Evolutionary conservation across 2,888 invertebrate species (phyloP).

Genomic region (Hydroisotoma schaefferi): DNA sequence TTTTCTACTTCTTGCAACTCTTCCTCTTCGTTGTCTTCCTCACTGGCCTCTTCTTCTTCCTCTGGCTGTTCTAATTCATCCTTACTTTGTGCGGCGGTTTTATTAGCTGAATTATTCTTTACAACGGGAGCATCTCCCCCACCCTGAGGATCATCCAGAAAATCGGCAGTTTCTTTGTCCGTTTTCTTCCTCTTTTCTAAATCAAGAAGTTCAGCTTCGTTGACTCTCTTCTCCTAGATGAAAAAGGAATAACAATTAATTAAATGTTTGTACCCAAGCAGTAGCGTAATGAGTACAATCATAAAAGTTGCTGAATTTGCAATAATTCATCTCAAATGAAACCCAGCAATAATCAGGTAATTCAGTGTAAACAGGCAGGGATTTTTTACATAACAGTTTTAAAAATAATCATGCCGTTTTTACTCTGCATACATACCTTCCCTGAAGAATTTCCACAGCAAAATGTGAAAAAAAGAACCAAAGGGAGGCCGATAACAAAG

Average conservation of each 20-base stretch:
- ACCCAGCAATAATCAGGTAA: not conserved
- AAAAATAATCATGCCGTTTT: not conserved
- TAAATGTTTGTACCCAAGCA: no score
- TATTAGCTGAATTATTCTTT: not conserved
- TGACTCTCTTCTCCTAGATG: no score
- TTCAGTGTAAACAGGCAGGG: not conserved
- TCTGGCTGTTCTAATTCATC: conserved; percentile 53
- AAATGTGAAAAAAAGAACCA: conserved; percentile 74
- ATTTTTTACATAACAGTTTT: conserved; percentile 1
- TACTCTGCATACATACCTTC: no score
- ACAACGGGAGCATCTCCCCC: not conserved
- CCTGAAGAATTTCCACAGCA: conserved; percentile 67
- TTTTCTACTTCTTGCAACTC: conserved; percentile 46
- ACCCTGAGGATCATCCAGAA: conserved; percentile 17
- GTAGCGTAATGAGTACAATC: no score
- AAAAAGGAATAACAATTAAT: no score
- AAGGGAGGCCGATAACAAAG: conserved; percentile 65
- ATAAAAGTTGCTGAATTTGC: no score
- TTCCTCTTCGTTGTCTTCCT: conserved; percentile 48
- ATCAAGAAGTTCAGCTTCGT: no score
- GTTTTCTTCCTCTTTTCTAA: no score
- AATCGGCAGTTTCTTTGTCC: conserved; percentile 30
- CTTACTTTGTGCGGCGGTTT: conserved; percentile 52
- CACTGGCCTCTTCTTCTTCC: conserved; percentile 17
- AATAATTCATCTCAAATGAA: no score